These are phyloP conservation scores for Bombycilla garrulus DNA, from an alignment of 2,113 vertebrate genomes.

Conservation along the genomic window DNA sequence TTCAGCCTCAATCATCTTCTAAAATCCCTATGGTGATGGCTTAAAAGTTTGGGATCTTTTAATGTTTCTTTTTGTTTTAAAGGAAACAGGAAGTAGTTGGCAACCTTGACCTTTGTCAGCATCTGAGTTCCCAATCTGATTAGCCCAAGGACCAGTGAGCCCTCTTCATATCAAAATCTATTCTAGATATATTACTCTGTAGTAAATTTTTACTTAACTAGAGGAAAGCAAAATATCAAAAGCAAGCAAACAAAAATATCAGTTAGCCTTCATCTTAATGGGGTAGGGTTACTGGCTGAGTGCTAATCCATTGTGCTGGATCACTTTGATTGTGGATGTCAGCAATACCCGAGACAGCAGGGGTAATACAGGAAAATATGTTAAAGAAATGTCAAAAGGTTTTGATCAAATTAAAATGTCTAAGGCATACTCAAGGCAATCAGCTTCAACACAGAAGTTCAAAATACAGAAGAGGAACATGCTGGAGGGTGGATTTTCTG, in stretches of 20 bases:
- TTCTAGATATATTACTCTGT: conserved; percentile 15
- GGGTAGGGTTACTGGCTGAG: not conserved
- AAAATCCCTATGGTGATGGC: not conserved
- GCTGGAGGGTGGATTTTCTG: not conserved
- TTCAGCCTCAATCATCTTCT: conserved; percentile 28
- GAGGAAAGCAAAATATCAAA: conserved; percentile 50
- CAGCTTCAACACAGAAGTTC: not conserved
- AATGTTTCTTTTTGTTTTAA: conserved; percentile 39
- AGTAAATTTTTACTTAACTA: conserved; percentile 19
- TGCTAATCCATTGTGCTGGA: not conserved
- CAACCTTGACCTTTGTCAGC: not conserved
- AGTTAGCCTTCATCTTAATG: not conserved
- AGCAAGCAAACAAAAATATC: conserved; percentile 15
- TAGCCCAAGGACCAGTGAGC: conserved; percentile 1
- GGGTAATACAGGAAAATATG: not conserved
- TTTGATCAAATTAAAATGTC: conserved; percentile 43
- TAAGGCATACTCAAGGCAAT: not conserved
- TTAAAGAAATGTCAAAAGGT: conserved; percentile 17
- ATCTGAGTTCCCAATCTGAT: not conserved
- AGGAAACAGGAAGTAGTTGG: conserved; percentile 52
- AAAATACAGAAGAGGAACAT: not conserved
- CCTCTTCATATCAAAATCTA: not conserved
- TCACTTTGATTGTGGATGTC: not conserved
- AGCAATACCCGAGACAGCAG: not conserved
- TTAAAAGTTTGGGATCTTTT: conserved; percentile 46